phyloP scores from a whole-genome alignment of 2,113 vertebrate genomes.

The Phrynosoma platyrhinos region DNA sequence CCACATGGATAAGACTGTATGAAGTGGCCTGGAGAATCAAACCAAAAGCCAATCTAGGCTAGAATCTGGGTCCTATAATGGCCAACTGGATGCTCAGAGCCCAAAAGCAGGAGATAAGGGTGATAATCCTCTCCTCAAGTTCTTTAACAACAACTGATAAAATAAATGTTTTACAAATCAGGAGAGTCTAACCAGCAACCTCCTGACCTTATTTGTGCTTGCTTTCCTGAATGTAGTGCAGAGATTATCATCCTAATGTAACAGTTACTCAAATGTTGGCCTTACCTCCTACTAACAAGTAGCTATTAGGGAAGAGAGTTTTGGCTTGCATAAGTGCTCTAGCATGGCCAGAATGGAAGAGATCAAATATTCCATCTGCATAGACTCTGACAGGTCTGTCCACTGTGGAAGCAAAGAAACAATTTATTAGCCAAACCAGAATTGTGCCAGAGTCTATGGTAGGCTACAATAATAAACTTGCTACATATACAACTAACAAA shows the following conservation, averaged over 20 bases:
- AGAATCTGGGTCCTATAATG: neutral
- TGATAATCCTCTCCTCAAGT: neutral
- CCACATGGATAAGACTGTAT: constrained; percentile 43
- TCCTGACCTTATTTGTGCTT: neutral
- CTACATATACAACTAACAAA: neutral
- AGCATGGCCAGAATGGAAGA: constrained; percentile 97
- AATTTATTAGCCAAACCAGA: constrained; percentile 48
- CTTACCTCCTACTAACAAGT: constrained; percentile 98
- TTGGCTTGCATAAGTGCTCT: constrained; percentile 99
- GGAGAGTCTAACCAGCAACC: neutral
- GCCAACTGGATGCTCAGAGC: neutral
- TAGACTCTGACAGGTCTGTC: constrained; percentile 97
- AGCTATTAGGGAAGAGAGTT: constrained; percentile 97
- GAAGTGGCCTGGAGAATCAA: neutral
- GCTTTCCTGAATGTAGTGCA: neutral
- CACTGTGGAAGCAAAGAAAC: constrained; percentile 79
- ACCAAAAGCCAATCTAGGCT: neutral
- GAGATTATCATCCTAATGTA: neutral
- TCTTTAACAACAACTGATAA: constrained; percentile 1
- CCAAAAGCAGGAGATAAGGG: neutral
- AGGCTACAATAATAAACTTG: constrained; percentile 3
- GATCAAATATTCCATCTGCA: constrained; percentile 98
- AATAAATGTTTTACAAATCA: neutral
- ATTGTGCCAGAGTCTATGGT: constrained; percentile 35
- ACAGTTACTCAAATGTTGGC: constrained; percentile 6